Percentiles rank a stretch among this genome's conserved stretches.
Evolutionary conservation across 2,113 vertebrate species (phyloP).

Genomic region (Labeo rohita): DNA sequence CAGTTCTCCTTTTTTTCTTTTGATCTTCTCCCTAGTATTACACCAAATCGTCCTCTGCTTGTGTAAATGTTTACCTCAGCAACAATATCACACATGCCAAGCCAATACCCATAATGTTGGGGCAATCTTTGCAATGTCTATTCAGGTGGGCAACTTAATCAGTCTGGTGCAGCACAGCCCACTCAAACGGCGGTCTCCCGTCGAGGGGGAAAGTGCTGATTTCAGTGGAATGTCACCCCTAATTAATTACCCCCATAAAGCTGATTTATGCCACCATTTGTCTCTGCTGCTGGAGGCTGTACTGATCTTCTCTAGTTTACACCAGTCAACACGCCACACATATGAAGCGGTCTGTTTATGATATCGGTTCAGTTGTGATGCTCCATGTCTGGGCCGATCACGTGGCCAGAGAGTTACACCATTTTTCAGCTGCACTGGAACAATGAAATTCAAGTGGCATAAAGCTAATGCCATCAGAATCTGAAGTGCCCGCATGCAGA

Average conservation of each 20-base stretch:
- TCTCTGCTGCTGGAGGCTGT: constrained; percentile 60
- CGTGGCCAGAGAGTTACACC: not conserved
- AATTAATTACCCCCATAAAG: constrained; percentile 70
- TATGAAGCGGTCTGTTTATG: not conserved
- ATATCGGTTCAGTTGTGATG: not conserved
- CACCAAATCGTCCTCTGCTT: constrained; percentile 46
- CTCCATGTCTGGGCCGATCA: not conserved
- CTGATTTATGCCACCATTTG: constrained; percentile 64
- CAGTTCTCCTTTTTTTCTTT: not conserved
- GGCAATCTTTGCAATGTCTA: constrained; percentile 32
- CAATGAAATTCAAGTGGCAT: constrained; percentile 26
- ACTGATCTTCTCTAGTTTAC: constrained; percentile 37
- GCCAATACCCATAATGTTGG: constrained; percentile 4
- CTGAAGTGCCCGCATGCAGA: constrained; percentile 3
- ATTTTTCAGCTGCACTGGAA: not conserved
- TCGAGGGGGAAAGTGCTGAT: constrained; percentile 58
- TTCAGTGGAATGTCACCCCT: constrained; percentile 62
- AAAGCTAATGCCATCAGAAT: constrained; percentile 8
- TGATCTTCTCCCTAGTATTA: not conserved
- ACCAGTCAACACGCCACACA: constrained; percentile 15
- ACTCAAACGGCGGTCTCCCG: constrained; percentile 38
- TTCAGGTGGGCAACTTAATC: constrained; percentile 47
- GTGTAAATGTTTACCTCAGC: constrained; percentile 43
- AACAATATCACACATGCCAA: constrained; percentile 4
- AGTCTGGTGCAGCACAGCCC: constrained; percentile 24